A percentile compares a stretch with the other conserved stretches of the same genome.
Conservation (phyloP, 2,797 vertebrate genomes). For the Muscicapa comitata region DNA sequence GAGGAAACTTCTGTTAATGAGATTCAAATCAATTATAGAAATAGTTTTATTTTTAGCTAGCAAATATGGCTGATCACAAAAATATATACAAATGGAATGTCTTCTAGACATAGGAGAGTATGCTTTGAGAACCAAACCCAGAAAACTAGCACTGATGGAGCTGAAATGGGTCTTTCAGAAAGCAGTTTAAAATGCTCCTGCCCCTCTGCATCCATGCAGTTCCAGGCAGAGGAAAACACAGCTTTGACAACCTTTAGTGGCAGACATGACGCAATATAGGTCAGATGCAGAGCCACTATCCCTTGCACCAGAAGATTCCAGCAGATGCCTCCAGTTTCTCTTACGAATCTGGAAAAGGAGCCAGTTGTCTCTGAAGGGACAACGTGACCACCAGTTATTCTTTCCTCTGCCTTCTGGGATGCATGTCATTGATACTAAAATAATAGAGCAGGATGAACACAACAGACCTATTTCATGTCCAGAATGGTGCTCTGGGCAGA, state of each 20-base stretch:
- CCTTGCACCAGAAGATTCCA: not conserved
- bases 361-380: not conserved
- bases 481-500: not conserved
- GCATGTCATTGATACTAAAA: not conserved
- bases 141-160: not conserved
- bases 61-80: not conserved
- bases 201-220: not conserved
- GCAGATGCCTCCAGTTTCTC: not conserved
- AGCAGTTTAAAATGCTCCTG: not conserved
- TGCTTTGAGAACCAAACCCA: not conserved
- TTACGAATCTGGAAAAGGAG: not conserved
- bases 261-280: fast-evolving
- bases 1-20: not conserved
- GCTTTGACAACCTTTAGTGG: not conserved
- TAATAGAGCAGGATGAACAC: not conserved
- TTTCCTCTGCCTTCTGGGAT: not conserved
- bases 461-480: not conserved
- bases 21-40: not conserved
- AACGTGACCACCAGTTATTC: fast-evolving
- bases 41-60: not conserved
- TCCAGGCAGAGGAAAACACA: not conserved
- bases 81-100: not conserved
- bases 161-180: not conserved
- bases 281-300: not conserved
- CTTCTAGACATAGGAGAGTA: not conserved